Conservation (phyloP, 2,888 invertebrate species). For the Therioaphis trifolii region DNA sequence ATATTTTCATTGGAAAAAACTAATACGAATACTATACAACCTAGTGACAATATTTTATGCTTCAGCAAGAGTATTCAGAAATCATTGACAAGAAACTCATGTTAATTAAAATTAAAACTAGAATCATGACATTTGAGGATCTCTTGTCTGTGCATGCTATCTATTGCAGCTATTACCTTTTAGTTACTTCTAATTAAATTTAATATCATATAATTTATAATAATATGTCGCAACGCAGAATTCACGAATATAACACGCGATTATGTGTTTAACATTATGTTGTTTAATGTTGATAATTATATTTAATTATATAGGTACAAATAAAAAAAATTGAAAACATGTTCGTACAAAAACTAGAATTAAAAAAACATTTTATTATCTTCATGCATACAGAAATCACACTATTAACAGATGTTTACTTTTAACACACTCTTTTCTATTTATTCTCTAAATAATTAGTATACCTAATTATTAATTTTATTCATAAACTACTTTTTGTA, state of each 20-base stretch:
- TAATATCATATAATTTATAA: conserved; percentile 26
- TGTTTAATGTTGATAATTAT: conserved; percentile 33
- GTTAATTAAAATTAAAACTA: too few species aligned
- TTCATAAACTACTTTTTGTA: too few species aligned
- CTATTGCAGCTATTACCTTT: too few species aligned
- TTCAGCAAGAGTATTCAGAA: too few species aligned
- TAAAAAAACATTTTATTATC: background rate
- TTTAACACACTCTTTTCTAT: background rate
- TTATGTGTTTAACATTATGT: background rate
- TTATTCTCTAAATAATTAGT: too few species aligned
- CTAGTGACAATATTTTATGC: too few species aligned
- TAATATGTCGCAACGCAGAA: background rate
- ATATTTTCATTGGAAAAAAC: too few species aligned
- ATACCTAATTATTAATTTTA: too few species aligned
- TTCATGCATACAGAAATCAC: background rate
- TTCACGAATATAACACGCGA: background rate
- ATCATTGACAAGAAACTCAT: too few species aligned
- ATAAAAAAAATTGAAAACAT: background rate
- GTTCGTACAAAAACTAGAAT: conserved; percentile 23
- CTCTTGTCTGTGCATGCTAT: too few species aligned
- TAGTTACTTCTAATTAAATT: background rate
- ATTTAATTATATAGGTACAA: background rate
- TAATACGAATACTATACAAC: too few species aligned
- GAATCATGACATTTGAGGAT: too few species aligned
- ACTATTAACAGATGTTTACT: background rate